Percentiles rank a stretch among this genome's conserved stretches.
Evolutionary conservation across 2,797 vertebrate species (phyloP).

Genomic region (Sternarchorhynchus goeldii): DNA sequence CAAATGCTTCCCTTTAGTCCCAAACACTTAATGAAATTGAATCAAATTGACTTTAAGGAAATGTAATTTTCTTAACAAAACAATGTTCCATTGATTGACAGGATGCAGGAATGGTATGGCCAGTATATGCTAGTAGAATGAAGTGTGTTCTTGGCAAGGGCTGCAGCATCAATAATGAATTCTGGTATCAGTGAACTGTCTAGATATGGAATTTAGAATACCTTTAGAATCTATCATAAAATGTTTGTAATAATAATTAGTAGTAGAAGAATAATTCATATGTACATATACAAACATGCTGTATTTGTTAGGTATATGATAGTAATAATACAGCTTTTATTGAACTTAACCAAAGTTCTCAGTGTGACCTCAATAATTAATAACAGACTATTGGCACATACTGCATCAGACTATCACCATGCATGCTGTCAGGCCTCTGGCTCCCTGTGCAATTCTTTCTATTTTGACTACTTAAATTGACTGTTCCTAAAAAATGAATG

Average conservation of each 20-base stretch:
- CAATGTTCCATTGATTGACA: conserved; percentile 51
- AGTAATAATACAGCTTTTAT: not conserved
- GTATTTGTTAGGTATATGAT: not conserved
- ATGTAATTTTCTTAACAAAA: conserved; percentile 55
- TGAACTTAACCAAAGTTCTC: not conserved
- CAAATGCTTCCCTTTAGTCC: conserved; percentile 34
- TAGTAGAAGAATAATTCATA: not conserved
- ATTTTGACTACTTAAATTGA: not conserved
- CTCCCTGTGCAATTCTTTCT: not conserved
- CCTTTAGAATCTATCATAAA: no score
- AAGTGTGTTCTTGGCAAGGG: conserved; percentile 37
- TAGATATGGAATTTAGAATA: not conserved
- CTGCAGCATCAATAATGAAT: conserved; percentile 9
- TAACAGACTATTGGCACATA: not conserved
- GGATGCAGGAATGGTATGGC: conserved; percentile 27
- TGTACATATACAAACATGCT: not conserved
- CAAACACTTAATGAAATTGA: conserved; percentile 50
- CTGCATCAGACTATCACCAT: not conserved
- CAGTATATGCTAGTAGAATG: conserved; percentile 24
- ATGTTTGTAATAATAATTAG: no score
- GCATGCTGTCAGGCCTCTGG: not conserved
- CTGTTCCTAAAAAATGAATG: not conserved
- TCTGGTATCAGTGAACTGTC: not conserved
- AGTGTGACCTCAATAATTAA: not conserved
- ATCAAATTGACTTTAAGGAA: conserved; percentile 54